Conservation (phyloP, 2,888 invertebrate genomes). For the Thymelicus lineola region DNA sequence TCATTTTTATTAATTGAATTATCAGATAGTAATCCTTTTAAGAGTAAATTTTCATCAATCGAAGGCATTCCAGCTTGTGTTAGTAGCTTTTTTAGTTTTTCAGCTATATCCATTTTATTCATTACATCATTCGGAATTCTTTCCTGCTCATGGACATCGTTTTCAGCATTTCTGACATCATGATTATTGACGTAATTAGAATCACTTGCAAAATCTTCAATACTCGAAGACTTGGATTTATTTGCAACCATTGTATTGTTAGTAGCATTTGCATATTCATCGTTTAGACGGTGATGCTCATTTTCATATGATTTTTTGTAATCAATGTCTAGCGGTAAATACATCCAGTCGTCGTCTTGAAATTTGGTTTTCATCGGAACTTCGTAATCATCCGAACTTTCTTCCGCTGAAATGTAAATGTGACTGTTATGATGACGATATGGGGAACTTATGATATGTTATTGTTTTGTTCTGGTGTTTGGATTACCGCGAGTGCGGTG, state of each 20-base stretch:
- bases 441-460: conserved; percentile 58
- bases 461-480: conserved; percentile 62
- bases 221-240: conserved; percentile 16
- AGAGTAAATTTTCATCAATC: conserved; percentile 65
- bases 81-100: conserved; percentile 65
- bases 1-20: conserved; percentile 45
- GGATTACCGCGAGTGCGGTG: conserved; percentile 77
- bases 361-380: conserved; percentile 60
- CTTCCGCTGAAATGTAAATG: conserved; percentile 81
- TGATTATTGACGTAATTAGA: conserved; percentile 38
- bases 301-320: conserved; percentile 42
- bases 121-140: neutral
- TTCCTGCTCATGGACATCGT: conserved; percentile 2
- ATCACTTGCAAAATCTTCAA: conserved; percentile 4
- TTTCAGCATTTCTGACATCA: neutral
- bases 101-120: conserved; percentile 56
- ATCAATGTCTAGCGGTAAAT: conserved; percentile 63
- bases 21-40: conserved; percentile 61
- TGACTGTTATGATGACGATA: conserved; percentile 72
- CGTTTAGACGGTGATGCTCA: conserved; percentile 37
- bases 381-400: conserved; percentile 81
- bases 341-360: conserved; percentile 78
- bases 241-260: conserved; percentile 33
- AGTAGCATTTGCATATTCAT: conserved; percentile 42
- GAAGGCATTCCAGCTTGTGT: conserved; percentile 65